Conservation (phyloP, 35 echinoderm and acorn worm species). For the Lytechinus pictus region DNA sequence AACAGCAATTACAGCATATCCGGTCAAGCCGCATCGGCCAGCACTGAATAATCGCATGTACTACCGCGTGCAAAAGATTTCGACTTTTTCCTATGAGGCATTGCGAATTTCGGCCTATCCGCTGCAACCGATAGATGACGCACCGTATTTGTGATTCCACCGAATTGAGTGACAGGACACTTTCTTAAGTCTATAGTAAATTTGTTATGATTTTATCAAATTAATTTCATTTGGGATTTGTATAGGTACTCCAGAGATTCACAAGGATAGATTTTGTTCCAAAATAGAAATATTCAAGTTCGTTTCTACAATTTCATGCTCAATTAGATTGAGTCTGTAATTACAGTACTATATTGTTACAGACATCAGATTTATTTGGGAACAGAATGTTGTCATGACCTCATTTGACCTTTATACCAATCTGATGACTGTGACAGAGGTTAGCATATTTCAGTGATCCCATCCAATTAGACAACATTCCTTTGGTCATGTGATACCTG, state of each 20-base stretch:
- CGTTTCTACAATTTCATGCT: background rate
- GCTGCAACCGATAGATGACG: no score
- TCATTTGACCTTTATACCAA: constrained; percentile 1
- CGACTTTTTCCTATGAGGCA: no score
- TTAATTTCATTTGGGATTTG: background rate
- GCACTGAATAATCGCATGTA: no score
- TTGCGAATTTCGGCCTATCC: no score
- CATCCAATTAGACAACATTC: constrained; percentile 33
- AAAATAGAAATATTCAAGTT: background rate
- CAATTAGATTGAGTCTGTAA: background rate
- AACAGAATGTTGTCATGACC: constrained; percentile 42
- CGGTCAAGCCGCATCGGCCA: no score
- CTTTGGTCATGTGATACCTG: constrained; percentile 37
- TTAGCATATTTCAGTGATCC: constrained; percentile 29
- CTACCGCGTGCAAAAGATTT: no score
- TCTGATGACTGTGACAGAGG: background rate
- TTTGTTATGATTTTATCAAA: no score
- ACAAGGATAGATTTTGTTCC: background rate
- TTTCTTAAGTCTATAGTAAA: no score
- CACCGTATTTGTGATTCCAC: no score
- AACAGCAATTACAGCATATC: no score
- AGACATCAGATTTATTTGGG: background rate
- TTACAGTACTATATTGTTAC: background rate
- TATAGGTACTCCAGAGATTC: background rate
- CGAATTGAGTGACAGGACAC: no score